Percentiles rank a stretch among this genome's conserved stretches.
Evolutionary conservation across 2,888 invertebrate species (phyloP).

Genomic region (Camponotus fellah): DNA sequence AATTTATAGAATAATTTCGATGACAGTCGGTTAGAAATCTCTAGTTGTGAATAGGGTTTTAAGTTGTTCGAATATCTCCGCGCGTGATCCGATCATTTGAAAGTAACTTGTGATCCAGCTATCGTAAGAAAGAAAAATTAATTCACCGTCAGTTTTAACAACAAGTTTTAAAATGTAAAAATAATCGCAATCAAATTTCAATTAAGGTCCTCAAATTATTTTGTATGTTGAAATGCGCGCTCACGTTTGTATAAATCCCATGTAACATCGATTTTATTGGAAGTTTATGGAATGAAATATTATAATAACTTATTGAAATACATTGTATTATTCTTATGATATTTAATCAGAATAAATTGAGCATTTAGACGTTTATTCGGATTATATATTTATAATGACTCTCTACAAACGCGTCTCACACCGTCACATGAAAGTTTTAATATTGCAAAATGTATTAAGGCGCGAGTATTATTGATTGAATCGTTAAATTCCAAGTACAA

Average conservation of each 20-base stretch:
- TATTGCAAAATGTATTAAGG: conserved; percentile 43
- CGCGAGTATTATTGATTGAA: conserved; percentile 31
- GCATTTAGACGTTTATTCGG: conserved; percentile 17
- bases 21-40: conserved; percentile 7
- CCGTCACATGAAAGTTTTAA: conserved; percentile 9
- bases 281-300: conserved; percentile 34
- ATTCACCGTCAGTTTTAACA: not conserved
- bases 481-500: conserved; percentile 41
- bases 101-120: not conserved
- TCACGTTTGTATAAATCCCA: conserved; percentile 10
- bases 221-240: conserved; percentile 45
- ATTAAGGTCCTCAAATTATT: conserved; percentile 52
- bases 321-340: conserved; percentile 41
- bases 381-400: conserved; percentile 33
- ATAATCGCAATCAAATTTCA: conserved; percentile 11
- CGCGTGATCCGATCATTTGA: not conserved
- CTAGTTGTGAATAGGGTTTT: not conserved
- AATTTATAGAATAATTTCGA: conserved; percentile 44
- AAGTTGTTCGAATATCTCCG: not conserved
- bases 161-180: conserved; percentile 12
- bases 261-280: conserved; percentile 21
- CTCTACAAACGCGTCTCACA: conserved; percentile 17
- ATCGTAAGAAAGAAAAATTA: not conserved
- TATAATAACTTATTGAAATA: conserved; percentile 44
- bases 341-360: conserved; percentile 35